phyloP scores from a whole-genome alignment of 2,888 invertebrate species.

The Cistogaster globosa region DNA sequence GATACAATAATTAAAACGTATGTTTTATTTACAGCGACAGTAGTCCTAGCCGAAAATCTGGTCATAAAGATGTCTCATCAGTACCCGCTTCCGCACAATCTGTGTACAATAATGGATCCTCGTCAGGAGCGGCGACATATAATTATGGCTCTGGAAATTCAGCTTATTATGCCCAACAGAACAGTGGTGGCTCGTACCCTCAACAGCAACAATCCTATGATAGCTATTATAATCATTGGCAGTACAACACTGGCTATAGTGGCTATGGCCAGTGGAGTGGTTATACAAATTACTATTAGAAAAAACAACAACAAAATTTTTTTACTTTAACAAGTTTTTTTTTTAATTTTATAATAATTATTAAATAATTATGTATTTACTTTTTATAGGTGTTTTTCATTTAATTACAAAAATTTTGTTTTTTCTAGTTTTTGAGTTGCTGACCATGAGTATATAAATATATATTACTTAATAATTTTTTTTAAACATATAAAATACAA shows the following conservation, averaged over 20 bases:
- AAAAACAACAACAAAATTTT: constrained; percentile 8
- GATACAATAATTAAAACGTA: background rate
- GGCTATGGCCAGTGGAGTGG: constrained; percentile 86
- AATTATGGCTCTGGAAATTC: constrained; percentile 79
- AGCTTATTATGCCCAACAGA: constrained; percentile 79
- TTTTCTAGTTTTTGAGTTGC: constrained; percentile 37
- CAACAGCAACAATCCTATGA: constrained; percentile 83
- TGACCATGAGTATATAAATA: constrained; percentile 47
- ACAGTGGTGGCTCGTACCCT: constrained; percentile 76
- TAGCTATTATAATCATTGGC: constrained; percentile 86
- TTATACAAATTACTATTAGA: constrained; percentile 83
- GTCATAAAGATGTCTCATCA: constrained; percentile 77
- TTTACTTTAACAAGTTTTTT: constrained; percentile 40
- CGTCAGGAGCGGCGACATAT: constrained; percentile 79
- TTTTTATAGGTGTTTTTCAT: constrained; percentile 28
- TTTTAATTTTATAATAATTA: constrained; percentile 58
- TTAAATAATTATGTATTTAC: constrained; percentile 63
- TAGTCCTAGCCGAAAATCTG: constrained; percentile 81
- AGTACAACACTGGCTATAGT: constrained; percentile 83
- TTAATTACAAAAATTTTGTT: constrained; percentile 39
- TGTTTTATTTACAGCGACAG: constrained; percentile 77
- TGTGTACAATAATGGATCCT: constrained; percentile 79
- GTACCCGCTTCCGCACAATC: constrained; percentile 71
- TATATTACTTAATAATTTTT: constrained; percentile 41
- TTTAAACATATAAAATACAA: constrained; percentile 11